These are phyloP conservation scores for Myotis myotis DNA, from an alignment of 2,797 vertebrate genomes.

Conservation along the genomic window DNA sequence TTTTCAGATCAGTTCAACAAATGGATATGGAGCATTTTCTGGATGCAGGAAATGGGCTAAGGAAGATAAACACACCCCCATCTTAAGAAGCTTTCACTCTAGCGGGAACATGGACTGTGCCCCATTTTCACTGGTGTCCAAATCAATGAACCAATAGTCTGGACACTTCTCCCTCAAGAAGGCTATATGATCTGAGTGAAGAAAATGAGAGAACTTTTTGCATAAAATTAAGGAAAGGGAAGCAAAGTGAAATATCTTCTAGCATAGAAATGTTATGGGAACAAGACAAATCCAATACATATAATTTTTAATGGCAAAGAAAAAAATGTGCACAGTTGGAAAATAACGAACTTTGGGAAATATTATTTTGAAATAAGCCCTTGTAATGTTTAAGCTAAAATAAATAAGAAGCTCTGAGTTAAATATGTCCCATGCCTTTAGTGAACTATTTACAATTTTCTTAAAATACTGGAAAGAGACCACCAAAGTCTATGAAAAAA, in stretches of 20 bases:
- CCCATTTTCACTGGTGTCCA: neutral
- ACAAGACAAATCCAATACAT: neutral
- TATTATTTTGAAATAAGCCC: neutral
- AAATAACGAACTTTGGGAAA: slow-evolving; percentile 51
- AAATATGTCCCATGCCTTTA: neutral
- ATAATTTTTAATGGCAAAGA: neutral
- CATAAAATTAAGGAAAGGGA: slow-evolving; percentile 15
- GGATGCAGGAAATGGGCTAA: neutral
- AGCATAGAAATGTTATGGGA: neutral
- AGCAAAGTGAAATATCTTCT: neutral
- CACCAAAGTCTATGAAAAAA: neutral
- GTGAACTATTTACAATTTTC: slow-evolving; percentile 9
- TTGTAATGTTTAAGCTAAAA: slow-evolving; percentile 37
- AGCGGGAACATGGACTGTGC: neutral
- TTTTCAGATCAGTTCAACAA: slow-evolving; percentile 6
- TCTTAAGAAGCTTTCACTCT: neutral
- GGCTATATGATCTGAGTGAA: neutral
- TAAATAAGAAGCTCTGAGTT: neutral
- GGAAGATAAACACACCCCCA: neutral
- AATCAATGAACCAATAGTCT: neutral
- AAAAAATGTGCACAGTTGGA: neutral
- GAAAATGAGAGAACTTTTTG: neutral
- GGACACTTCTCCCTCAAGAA: neutral
- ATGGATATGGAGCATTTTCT: neutral
- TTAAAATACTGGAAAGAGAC: slow-evolving; percentile 43